Base-by-base conservation (phyloP, 2,797 vertebrate genomes). In the Melanotaenia pygmaea region DNA sequence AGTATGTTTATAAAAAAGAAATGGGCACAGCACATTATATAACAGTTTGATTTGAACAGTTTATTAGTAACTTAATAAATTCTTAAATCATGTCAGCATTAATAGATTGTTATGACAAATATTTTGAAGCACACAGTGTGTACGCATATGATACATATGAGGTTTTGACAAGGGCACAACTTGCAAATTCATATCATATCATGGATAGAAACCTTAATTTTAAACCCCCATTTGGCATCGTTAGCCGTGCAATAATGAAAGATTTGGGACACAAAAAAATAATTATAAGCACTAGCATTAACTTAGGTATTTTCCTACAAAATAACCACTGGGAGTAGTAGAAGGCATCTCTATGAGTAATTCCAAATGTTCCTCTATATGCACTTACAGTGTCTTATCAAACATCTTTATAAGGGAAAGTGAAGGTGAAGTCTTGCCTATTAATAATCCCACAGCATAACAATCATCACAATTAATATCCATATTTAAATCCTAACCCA, bases 61-160 rank as follows among this genome's bases (percentile, higher is more conserved):
- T 77, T 61, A 47, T 62, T 56, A 64, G 65, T 57, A 75, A 67
- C 2, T 80, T 74, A 50, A 61, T 67, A 67, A 0, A 80, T 76
- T 63, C 62, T 14, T 61, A 70, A 79, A 28, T 72, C n/a, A 59
- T 24, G 45, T 50, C 22, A 51, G 5, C 35, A 51, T 61, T 18
- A 74, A 34, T 6, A 70, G 61, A 77, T 3, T 20, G 28, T 54
- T n/a, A 60, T 47, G 26, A 64, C 28, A 77, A 56, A 65, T 61
- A 64, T 59, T 62, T 12, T 1, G 40, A 7, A 10, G 22, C 58
- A 2, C 13, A 54, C 10, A 85, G 2, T 0, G 0, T 71, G 4
- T 54, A 75, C 22, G 85, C 53, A 71, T 57, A 64, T 53, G 7
- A 75, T 20, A 86, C 53, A 71, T 57, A 66, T 53, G 7, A 16